Conservation (phyloP, 2,797 vertebrate genomes). For the Strix occidentalis region DNA sequence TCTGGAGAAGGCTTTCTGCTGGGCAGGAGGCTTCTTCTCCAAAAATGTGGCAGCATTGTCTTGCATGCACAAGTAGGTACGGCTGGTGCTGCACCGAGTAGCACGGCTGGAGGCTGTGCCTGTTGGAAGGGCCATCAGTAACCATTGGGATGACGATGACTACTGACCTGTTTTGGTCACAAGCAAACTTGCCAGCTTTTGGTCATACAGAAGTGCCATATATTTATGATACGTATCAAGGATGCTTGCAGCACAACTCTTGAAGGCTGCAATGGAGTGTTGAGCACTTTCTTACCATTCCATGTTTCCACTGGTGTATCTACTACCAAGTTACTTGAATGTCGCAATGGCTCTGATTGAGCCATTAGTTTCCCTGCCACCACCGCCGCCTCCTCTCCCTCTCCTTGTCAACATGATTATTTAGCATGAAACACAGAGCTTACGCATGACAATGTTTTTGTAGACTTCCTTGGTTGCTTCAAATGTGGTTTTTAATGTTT, state of each 20-base stretch:
- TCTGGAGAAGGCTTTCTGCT: conserved; percentile 47
- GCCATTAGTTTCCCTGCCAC: conserved; percentile 17
- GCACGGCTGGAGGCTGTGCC: neutral
- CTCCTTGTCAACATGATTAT: conserved; percentile 34
- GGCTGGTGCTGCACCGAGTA: neutral
- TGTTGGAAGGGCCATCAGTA: neutral
- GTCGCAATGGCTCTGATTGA: conserved; percentile 64
- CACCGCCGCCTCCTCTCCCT: neutral
- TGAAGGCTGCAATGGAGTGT: conserved; percentile 54
- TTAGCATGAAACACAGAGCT: conserved; percentile 52
- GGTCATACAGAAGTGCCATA: conserved; percentile 59
- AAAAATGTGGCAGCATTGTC: conserved; percentile 21
- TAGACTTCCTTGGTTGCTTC: conserved; percentile 46
- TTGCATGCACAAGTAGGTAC: neutral
- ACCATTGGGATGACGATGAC: conserved; percentile 15
- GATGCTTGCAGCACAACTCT: conserved; percentile 29
- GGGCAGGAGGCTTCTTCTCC: conserved; percentile 27
- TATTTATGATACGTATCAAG: conserved; percentile 62
- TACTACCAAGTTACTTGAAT: conserved; percentile 65
- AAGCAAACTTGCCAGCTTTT: conserved; percentile 38
- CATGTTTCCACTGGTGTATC: conserved; percentile 49
- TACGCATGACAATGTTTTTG: conserved; percentile 45
- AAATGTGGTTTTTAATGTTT: conserved; percentile 50
- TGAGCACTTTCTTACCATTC: conserved; percentile 62
- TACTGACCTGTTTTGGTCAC: conserved; percentile 1